phyloP scores from a whole-genome alignment of 2,113 vertebrate species.

The Gobius niger region DNA sequence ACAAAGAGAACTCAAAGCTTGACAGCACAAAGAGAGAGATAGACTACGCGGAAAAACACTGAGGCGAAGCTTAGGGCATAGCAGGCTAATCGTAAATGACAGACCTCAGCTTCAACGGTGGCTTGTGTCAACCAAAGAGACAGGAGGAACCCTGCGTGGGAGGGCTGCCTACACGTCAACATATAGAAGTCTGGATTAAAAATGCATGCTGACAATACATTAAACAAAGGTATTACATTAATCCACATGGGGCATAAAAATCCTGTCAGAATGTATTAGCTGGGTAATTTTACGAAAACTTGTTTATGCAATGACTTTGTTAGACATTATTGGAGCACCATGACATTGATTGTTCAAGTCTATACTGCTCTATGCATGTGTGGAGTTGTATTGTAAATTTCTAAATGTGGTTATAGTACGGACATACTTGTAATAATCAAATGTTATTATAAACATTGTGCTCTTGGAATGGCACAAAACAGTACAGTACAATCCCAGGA shows the following conservation, averaged over 20 bases:
- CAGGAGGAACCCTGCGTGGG: slow-evolving; percentile 5
- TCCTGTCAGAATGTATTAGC: background rate
- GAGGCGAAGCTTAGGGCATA: slow-evolving; percentile 27
- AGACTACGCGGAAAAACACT: slow-evolving; percentile 14
- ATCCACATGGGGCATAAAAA: background rate
- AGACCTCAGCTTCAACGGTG: slow-evolving; percentile 27
- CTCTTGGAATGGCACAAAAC: slow-evolving; percentile 1
- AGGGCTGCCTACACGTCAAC: slow-evolving; percentile 17
- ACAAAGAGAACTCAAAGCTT: slow-evolving; percentile 28
- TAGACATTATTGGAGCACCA: too few relatives aligned
- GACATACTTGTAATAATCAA: too few relatives aligned
- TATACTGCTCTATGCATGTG: too few relatives aligned
- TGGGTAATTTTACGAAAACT: background rate
- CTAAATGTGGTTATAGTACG: too few relatives aligned
- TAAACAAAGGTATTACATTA: background rate
- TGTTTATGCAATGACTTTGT: background rate
- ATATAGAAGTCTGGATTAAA: background rate
- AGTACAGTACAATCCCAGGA: background rate
- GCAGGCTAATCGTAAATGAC: slow-evolving; percentile 49
- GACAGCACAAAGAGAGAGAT: slow-evolving; percentile 21
- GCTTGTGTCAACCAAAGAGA: slow-evolving; percentile 46
- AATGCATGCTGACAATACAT: background rate
- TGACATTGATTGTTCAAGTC: too few relatives aligned
- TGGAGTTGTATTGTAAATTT: too few relatives aligned
- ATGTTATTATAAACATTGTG: background rate